Conservation (phyloP, 2,797 vertebrate species). For the Eurystomus glaucurus region DNA sequence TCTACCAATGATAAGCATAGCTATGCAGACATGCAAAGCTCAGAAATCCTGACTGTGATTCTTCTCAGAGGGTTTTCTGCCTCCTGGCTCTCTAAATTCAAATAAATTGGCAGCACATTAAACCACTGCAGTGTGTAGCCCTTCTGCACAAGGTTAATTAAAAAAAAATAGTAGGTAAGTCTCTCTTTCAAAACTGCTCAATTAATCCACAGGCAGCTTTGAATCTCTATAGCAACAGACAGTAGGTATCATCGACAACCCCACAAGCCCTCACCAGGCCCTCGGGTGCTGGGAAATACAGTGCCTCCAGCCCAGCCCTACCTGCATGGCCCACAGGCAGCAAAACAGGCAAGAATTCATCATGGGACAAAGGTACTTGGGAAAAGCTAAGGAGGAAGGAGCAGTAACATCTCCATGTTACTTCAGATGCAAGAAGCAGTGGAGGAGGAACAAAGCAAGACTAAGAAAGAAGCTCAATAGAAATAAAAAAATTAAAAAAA, state of each 20-base stretch:
- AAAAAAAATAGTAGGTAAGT: neutral
- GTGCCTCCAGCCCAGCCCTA: neutral
- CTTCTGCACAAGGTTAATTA: neutral
- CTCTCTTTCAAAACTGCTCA: neutral
- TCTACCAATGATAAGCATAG: neutral
- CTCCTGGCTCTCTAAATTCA: neutral
- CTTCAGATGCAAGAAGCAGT: neutral
- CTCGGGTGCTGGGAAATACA: neutral
- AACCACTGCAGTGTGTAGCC: neutral
- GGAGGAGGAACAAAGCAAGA: neutral
- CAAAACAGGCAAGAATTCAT: neutral
- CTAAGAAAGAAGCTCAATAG: neutral
- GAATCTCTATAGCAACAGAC: neutral
- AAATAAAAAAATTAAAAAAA: neutral
- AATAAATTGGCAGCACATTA: neutral
- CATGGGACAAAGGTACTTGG: neutral
- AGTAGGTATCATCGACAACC: fast-evolving
- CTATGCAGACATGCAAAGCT: neutral
- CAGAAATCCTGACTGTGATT: neutral
- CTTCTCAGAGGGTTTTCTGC: neutral
- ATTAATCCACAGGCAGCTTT: neutral
- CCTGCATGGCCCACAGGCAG: neutral
- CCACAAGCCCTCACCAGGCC: neutral
- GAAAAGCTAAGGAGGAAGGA: neutral
- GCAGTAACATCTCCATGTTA: neutral